Evolutionary conservation across 1,140 invertebrate species (phyloP), one percentile per base, ranked within the genome.

Genomic region (Hyles vespertilio): DNA sequence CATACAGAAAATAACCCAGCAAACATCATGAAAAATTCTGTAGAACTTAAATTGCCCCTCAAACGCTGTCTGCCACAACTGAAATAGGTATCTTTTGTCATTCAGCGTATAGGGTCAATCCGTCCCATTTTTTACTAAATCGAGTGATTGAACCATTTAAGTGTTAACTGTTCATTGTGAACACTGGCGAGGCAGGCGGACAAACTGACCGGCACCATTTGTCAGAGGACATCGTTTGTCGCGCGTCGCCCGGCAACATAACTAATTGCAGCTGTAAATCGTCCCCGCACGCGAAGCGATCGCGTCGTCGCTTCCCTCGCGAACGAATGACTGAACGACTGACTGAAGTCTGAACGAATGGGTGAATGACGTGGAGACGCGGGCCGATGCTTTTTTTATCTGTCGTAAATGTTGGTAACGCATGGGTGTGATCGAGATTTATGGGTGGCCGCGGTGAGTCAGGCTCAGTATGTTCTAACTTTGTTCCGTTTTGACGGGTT

Each of bases 251-350:
- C 58, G 70, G 67, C 72, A 12, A 81, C 77, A 77, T 84, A 84
- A 84, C 81, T 84, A 84, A 84, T 84, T 84, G 81, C 72, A 51
- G 77, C 68, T 78, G 76, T 82, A 82, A 82, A 84, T 84, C 78
- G 72, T 84, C 67, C 65, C 61, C 52, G 22, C 52, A 54, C 70
- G 65, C 67, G 71, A 66, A 67, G 64, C 64, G 59, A 54, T 54
- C 50, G 61, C 64, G 59, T 65, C 61, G 63, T 62, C 65, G 58
- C 62, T 22, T 55, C 57, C 52, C 45, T 47, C 58, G 58, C 5
- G 43, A 43, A 54, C 56, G 48, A 53, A 34, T 51, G 61, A 45
- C 63, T 47, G 60, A 59, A 57, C 51, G 57, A 54, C 43, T 44
- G 52, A 54, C 36, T 54, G 34, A 54, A 36, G 52, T 44, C 36